Evolutionary conservation across 2,797 vertebrate species (phyloP).

Genomic region (Loris lydekkerianus): DNA sequence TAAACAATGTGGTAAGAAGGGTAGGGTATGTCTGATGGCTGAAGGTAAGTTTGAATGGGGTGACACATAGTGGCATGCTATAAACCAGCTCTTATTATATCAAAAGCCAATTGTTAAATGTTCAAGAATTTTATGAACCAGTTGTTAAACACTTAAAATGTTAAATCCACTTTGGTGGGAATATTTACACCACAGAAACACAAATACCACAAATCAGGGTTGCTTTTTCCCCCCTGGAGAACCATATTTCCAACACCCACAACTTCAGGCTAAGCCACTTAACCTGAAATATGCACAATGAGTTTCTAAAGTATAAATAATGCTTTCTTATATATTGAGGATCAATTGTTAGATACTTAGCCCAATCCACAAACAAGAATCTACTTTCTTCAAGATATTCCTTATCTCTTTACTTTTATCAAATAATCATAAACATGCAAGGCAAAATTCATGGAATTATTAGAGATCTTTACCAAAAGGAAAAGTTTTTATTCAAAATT

Average conservation of each 20-base stretch:
- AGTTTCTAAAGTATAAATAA: slow-evolving; percentile 36
- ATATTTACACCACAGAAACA: slow-evolving; percentile 50
- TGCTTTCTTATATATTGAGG: not conserved
- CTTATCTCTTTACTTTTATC: not conserved
- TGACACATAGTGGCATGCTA: not conserved
- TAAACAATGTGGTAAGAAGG: slow-evolving; percentile 22
- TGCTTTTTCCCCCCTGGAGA: not conserved
- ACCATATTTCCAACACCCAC: not conserved
- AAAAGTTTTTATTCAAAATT: slow-evolving; percentile 57
- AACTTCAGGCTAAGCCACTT: slow-evolving; percentile 22
- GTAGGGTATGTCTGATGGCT: not conserved
- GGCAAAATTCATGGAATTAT: slow-evolving; percentile 13
- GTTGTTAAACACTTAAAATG: not conserved
- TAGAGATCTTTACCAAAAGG: slow-evolving; percentile 39
- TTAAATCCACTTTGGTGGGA: not conserved
- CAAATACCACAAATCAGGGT: slow-evolving; percentile 22
- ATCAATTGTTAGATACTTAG: slow-evolving; percentile 27
- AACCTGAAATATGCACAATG: not conserved
- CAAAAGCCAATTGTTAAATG: slow-evolving; percentile 26
- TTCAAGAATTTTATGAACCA: not conserved
- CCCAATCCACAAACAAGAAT: not conserved
- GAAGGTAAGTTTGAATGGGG: not conserved
- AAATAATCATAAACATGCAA: slow-evolving; percentile 29
- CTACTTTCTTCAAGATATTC: slow-evolving; percentile 36
- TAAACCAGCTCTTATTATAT: not conserved